These are phyloP conservation scores for Rhopalosiphum maidis DNA, from an alignment of 1,140 invertebrate species.

Conservation along the genomic window DNA sequence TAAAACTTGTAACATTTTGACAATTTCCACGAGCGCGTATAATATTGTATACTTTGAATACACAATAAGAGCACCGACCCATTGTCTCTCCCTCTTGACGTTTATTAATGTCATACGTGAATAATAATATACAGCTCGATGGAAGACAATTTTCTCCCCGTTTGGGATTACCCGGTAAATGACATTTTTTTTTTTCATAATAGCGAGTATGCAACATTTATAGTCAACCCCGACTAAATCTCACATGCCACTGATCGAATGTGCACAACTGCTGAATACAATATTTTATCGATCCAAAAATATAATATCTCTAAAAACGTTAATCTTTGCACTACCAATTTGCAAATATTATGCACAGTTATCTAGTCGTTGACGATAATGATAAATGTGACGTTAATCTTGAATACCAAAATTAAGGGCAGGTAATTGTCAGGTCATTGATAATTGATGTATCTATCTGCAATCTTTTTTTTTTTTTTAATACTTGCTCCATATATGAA, in stretches of 20 bases:
- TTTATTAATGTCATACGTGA: slow-evolving; percentile 15
- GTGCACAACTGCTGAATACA: neutral
- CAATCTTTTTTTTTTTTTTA: neutral
- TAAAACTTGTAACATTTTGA: slow-evolving; percentile 8
- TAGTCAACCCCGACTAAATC: neutral
- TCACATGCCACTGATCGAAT: neutral
- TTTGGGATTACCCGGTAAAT: neutral
- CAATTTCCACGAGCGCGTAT: neutral
- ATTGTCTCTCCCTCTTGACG: neutral
- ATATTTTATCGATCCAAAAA: neutral
- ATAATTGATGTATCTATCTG: no score
- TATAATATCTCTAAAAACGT: neutral
- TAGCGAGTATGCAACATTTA: neutral
- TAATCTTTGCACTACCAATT: neutral
- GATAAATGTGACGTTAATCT: no score
- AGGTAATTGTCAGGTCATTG: no score
- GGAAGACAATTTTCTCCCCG: neutral
- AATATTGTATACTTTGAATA: slow-evolving; percentile 1
- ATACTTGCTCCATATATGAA: neutral
- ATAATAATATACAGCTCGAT: neutral
- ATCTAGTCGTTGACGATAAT: neutral
- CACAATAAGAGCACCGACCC: neutral
- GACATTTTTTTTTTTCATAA: neutral
- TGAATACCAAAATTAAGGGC: no score
- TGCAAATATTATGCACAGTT: no score